phyloP scores from a whole-genome alignment of 2,113 vertebrate genomes.

The Tamias sibiricus region DNA sequence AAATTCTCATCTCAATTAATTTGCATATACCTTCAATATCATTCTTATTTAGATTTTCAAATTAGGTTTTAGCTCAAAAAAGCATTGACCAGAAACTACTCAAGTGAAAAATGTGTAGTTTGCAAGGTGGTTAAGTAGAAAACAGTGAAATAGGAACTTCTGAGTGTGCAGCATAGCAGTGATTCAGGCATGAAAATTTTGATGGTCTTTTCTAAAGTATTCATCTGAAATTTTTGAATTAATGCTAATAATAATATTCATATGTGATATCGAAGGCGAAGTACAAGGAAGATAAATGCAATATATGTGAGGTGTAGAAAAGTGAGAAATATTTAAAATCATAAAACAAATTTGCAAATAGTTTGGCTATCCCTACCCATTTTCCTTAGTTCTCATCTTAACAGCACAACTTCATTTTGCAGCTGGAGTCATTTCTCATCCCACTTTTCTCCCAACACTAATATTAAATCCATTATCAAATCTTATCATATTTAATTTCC shows the following conservation, averaged over 20 bases:
- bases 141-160: neutral
- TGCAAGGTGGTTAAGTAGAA: neutral
- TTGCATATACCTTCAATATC: constrained; percentile 18
- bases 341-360: neutral
- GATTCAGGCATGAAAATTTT: neutral
- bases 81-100: neutral
- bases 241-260: neutral
- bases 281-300: neutral
- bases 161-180: neutral
- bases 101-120: constrained; percentile 18
- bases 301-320: neutral
- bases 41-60: constrained; percentile 65
- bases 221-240: neutral
- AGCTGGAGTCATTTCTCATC: neutral
- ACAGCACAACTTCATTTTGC: neutral
- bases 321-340: neutral
- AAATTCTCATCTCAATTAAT: constrained; percentile 1
- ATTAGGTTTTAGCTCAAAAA: constrained; percentile 44
- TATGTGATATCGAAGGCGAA: neutral
- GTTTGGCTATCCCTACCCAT: neutral
- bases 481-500: neutral
- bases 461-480: neutral
- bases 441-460: neutral
- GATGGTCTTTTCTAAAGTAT: neutral
- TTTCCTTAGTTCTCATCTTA: neutral